Evolutionary conservation across 2,888 invertebrate genomes (phyloP).

Genomic region (Eristalinus aeneus): DNA sequence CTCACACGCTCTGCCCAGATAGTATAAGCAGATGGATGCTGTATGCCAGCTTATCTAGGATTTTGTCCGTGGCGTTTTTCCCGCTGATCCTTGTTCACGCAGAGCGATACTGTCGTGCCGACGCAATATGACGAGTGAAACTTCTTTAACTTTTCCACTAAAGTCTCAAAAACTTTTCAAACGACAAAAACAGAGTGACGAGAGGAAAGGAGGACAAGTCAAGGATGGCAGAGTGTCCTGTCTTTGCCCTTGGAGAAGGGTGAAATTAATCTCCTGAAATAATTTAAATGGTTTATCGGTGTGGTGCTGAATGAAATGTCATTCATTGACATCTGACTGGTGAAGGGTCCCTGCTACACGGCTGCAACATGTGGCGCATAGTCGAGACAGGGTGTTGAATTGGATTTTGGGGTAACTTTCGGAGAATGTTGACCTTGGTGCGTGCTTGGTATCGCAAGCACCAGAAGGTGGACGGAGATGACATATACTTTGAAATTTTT

Average conservation of each 20-base stretch:
- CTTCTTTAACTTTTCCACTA: conserved; percentile 22
- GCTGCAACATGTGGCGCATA: neutral
- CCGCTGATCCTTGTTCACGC: neutral
- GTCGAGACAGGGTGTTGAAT: neutral
- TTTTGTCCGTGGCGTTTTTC: neutral
- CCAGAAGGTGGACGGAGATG: too few relatives aligned
- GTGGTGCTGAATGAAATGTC: neutral
- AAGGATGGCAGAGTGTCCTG: too few relatives aligned
- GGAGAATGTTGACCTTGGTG: neutral
- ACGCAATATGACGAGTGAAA: conserved; percentile 10
- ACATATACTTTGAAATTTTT: too few relatives aligned
- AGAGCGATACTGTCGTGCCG: neutral
- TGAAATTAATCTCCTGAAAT: neutral
- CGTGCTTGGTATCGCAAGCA: neutral
- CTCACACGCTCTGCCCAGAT: neutral
- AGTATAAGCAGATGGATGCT: neutral
- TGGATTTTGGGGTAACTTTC: neutral
- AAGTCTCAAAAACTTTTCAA: conserved; percentile 2
- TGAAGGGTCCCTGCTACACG: neutral
- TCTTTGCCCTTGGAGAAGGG: neutral
- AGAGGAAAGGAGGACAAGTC: neutral
- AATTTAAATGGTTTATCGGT: neutral
- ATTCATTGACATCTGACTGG: neutral
- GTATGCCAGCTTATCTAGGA: conserved; percentile 34
- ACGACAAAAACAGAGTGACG: neutral